Evolutionary conservation across 2,888 invertebrate genomes (phyloP).

Genomic region (Trissolcus brochymenae): DNA sequence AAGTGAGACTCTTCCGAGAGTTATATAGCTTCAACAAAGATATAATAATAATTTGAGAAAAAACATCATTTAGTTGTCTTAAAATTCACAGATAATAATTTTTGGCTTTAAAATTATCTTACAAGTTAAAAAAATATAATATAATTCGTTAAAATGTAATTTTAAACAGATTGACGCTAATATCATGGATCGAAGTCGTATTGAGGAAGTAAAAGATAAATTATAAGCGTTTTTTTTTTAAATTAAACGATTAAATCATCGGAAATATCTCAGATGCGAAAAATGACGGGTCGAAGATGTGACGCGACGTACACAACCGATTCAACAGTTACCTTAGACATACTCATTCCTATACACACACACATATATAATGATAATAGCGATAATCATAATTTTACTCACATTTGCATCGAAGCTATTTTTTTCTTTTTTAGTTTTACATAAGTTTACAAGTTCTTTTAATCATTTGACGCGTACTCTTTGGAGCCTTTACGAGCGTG

Average conservation of each 20-base stretch:
- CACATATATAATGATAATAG: constrained; percentile 31
- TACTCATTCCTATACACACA: constrained; percentile 47
- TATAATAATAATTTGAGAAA: neutral
- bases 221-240: neutral
- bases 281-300: constrained; percentile 11
- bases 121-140: neutral
- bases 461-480: constrained; percentile 52
- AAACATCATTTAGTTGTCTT: neutral
- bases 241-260: constrained; percentile 5
- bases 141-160: constrained; percentile 4
- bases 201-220: constrained; percentile 12
- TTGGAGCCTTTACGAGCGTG: constrained; percentile 54
- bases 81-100: neutral
- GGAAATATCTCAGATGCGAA: constrained; percentile 31
- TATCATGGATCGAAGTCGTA: constrained; percentile 10
- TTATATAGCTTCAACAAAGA: neutral
- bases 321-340: constrained; percentile 35
- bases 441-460: constrained; percentile 47
- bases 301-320: constrained; percentile 38
- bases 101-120: constrained; percentile 1
- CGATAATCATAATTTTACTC: constrained; percentile 41
- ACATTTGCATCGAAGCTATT: constrained; percentile 45
- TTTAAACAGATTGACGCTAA: neutral
- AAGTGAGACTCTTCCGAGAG: constrained; percentile 20
- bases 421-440: constrained; percentile 14